These are phyloP conservation scores for Acheta domesticus DNA, from an alignment of 2,888 invertebrate species.

Conservation along the genomic window DNA sequence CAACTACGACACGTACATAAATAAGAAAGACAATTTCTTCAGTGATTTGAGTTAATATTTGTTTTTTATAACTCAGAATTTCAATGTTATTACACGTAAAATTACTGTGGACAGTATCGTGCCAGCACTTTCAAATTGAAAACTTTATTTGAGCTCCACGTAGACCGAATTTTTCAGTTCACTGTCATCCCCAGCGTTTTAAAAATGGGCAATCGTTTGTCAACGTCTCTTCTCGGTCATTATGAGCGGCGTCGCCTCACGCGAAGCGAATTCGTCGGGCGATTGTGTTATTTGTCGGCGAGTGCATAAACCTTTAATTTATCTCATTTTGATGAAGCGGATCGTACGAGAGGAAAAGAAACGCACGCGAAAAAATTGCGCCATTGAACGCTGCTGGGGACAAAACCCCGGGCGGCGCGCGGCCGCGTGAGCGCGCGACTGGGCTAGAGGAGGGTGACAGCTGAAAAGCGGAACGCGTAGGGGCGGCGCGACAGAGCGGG, in stretches of 20 bases:
- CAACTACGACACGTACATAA: too few species aligned
- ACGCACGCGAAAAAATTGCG: conserved; percentile 4
- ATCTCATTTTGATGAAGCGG: not conserved
- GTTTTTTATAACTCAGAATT: too few species aligned
- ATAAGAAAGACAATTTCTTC: too few species aligned
- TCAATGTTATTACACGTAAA: too few species aligned
- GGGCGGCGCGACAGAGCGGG: not conserved
- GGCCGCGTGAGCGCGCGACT: not conserved
- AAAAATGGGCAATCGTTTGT: not conserved
- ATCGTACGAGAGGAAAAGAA: not conserved
- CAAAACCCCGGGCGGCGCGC: not conserved
- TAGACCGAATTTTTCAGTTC: too few species aligned
- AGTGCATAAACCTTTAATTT: conserved; percentile 5
- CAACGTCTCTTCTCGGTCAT: not conserved
- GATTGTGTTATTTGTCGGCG: conserved; percentile 7
- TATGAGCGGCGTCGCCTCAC: not conserved
- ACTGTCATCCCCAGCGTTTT: too few species aligned
- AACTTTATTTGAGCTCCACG: too few species aligned
- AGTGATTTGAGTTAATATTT: too few species aligned
- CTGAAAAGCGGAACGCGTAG: not conserved
- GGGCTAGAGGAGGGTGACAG: not conserved
- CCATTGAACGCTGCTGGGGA: not conserved
- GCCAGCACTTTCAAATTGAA: too few species aligned
- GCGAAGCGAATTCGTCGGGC: not conserved
- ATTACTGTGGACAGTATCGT: too few species aligned